Percentiles rank a stretch among this genome's conserved stretches.
These are phyloP conservation scores for Lepidochrysops patricia DNA, from an alignment of 2,888 invertebrate genomes.

Conservation along the genomic window DNA sequence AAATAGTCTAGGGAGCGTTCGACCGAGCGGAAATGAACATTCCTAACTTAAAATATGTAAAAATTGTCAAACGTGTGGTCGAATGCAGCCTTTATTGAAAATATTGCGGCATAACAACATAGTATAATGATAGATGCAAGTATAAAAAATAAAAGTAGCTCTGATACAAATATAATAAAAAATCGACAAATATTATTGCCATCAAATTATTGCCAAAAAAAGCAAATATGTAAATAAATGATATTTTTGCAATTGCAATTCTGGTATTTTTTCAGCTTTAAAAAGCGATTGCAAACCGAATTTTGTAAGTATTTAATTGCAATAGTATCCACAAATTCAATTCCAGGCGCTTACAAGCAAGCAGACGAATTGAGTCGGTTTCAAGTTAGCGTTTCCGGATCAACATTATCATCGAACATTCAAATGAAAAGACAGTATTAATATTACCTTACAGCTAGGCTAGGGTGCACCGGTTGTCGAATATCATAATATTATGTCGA, in stretches of 20 bases:
- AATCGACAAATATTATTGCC: neutral
- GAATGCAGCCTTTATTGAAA: neutral
- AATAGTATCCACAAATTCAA: neutral
- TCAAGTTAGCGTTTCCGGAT: constrained; percentile 33
- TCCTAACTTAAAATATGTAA: neutral
- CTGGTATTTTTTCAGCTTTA: neutral
- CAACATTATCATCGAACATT: constrained; percentile 73
- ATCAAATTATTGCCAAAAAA: neutral
- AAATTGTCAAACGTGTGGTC: neutral
- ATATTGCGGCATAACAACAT: neutral
- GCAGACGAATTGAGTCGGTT: neutral
- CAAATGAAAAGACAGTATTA: constrained; percentile 34
- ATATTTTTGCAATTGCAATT: no score
- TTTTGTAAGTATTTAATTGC: constrained; percentile 1
- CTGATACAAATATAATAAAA: neutral
- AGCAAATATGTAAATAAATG: neutral
- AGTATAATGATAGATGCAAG: neutral
- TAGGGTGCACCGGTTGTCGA: constrained; percentile 39
- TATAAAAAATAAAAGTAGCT: neutral
- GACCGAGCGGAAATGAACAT: neutral
- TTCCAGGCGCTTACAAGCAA: neutral
- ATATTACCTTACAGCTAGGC: constrained; percentile 27
- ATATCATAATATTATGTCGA: constrained; percentile 1
- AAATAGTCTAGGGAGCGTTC: neutral
- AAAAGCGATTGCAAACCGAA: constrained; percentile 6